Base-by-base conservation (phyloP, 2,888 invertebrate genomes). In the Tipula helvola region DNA sequence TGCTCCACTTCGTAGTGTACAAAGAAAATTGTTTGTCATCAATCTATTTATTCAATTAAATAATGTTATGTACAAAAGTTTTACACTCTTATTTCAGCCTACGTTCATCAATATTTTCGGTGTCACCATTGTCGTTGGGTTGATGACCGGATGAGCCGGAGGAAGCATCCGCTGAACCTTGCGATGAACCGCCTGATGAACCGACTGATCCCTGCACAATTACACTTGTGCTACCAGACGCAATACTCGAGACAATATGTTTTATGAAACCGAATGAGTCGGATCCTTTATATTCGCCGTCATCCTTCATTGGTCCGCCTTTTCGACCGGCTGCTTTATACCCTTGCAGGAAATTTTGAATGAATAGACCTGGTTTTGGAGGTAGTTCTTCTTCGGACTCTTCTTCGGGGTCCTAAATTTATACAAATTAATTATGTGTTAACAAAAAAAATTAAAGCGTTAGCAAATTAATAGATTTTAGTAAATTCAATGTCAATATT, bases 371-470 rank as follows among this genome's bases (percentile, higher is more conserved):
- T 0, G 92, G 91, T 86, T 90, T 90, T 0, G 91, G 90, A 0
- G 90, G 90, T 18, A 85, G 44, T 28, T 90, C 91, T 41, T 91
- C 91, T 18, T 91, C 91, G 16, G 90, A 91, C 36, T 91, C 91
- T 18, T 91, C 91, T 84, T 91, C 91, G 12, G 92, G 91, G 88
- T 91, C 90, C 91, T 91, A 44, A 0, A 89, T 47, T 39, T 71
- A 28, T 71, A 10, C 7, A 71, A 57, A 57, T 39, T 39, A 28
- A 28, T 28, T 28, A 52, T 57, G 52, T 57, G 12, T 44, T 10
- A 12, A 44, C 10, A 44, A 52, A n/a, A 44, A 2, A 28, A 8
- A n/a, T 41, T 2, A 85, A 36, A 7, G 13, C 86, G 57, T 36
- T 28, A 85, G 86, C 36, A 85, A 86, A 41, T 44, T 85, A 71